Evolutionary conservation across 2,797 vertebrate species (phyloP).

Genomic region (Fratercula arctica): DNA sequence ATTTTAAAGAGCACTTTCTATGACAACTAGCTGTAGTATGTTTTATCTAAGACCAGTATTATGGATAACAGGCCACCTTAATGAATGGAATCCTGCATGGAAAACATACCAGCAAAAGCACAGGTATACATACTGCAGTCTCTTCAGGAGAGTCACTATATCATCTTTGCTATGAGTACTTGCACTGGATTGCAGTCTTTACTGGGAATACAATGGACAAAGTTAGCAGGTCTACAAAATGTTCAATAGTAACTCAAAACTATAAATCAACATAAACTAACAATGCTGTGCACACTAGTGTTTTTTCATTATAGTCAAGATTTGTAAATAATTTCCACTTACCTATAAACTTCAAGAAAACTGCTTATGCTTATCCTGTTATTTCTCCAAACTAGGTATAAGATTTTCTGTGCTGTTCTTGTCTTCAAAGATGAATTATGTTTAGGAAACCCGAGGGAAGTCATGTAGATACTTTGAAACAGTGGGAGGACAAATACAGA

Average conservation of each 20-base stretch:
- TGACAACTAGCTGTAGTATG: neutral
- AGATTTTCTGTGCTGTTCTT: neutral
- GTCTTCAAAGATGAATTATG: neutral
- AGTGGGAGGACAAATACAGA: neutral
- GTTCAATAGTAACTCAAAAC: neutral
- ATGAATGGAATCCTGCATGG: neutral
- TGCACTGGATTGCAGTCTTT: neutral
- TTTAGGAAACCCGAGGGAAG: neutral
- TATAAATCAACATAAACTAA: neutral
- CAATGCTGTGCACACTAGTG: neutral
- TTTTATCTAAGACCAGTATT: neutral
- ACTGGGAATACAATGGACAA: neutral
- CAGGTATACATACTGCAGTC: neutral
- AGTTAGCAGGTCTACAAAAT: neutral
- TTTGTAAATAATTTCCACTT: neutral
- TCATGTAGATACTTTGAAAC: neutral
- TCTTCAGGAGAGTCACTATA: neutral
- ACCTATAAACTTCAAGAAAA: neutral
- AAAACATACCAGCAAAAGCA: neutral
- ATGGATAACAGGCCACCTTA: neutral
- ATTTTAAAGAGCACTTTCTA: neutral
- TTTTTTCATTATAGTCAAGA: neutral
- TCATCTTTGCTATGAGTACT: neutral
- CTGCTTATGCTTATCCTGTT: neutral
- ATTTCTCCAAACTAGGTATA: neutral